Evolutionary conservation across 2,113 vertebrate species (phyloP).

Genomic region (Ranitomeya imitator): DNA sequence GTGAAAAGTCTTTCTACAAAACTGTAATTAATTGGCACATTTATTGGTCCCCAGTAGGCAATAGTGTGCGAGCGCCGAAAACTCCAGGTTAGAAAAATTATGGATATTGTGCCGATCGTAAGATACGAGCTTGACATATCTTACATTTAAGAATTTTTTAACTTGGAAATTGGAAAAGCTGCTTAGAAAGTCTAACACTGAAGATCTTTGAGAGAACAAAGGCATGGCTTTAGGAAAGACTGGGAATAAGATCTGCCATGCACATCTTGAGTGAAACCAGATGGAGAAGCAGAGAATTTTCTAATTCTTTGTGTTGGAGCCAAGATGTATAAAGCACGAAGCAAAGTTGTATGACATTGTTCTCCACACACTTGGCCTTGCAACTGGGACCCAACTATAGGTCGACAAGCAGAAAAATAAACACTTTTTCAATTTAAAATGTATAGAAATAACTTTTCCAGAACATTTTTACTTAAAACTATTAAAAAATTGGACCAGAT

Average conservation of each 20-base stretch:
- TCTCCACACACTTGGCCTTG: conserved; percentile 40
- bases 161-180: conserved; percentile 45
- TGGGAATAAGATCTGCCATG: conserved; percentile 59
- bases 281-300: conserved; percentile 56
- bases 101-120: conserved; percentile 25
- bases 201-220: conserved; percentile 60
- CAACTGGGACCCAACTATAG: conserved; percentile 25
- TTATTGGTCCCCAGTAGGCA: conserved; percentile 2
- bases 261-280: conserved; percentile 61
- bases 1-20: neutral
- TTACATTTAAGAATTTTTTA: conserved; percentile 18
- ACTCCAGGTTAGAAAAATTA: conserved; percentile 37
- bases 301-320: conserved; percentile 48
- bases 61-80: conserved; percentile 8
- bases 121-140: conserved; percentile 42
- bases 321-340: conserved; percentile 59
- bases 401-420: conserved; percentile 22
- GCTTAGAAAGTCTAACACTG: conserved; percentile 19
- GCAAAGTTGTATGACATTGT: conserved; percentile 38
- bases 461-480: neutral
- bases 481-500: too few relatives aligned
- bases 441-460: neutral
- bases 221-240: conserved; percentile 36
- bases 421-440: neutral
- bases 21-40: neutral